Conservation (phyloP, 2,888 invertebrate genomes). For the Drosophila sordidula region DNA sequence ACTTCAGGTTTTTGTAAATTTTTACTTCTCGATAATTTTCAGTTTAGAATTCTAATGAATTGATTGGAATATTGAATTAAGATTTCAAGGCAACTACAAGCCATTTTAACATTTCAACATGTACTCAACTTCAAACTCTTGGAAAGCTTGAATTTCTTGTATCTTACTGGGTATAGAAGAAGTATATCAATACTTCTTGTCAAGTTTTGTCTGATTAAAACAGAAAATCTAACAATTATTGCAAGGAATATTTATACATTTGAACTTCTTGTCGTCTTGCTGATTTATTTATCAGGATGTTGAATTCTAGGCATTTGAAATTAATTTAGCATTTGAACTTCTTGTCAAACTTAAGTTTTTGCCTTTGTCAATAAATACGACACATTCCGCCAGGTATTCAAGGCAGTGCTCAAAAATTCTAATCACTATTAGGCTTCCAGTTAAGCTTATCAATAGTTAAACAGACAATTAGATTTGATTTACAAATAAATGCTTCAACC, state of each 20-base stretch:
- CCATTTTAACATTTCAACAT: too few relatives aligned
- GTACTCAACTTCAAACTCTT: too few relatives aligned
- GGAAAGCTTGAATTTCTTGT: too few relatives aligned
- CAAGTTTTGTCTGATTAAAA: background rate
- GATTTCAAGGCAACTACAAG: too few relatives aligned
- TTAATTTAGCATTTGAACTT: too few relatives aligned
- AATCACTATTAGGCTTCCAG: background rate
- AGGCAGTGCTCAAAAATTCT: too few relatives aligned
- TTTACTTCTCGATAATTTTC: background rate
- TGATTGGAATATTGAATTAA: too few relatives aligned
- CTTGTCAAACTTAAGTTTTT: too few relatives aligned
- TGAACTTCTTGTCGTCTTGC: background rate
- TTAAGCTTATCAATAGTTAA: slow-evolving; percentile 1
- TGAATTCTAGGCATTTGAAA: too few relatives aligned
- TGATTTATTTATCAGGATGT: too few relatives aligned
- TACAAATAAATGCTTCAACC: background rate
- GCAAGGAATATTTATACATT: background rate
- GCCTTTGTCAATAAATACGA: too few relatives aligned
- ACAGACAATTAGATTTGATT: slow-evolving; percentile 7
- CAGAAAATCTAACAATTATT: background rate
- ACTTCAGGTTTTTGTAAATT: background rate
- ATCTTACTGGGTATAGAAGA: background rate
- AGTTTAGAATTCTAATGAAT: background rate
- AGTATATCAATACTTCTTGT: background rate
- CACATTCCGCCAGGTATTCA: too few relatives aligned